Percentiles rank a stretch among this genome's conserved stretches.
These are phyloP conservation scores for Prionailurus viverrinus DNA, from an alignment of 2,113 vertebrate genomes.

Conservation along the genomic window DNA sequence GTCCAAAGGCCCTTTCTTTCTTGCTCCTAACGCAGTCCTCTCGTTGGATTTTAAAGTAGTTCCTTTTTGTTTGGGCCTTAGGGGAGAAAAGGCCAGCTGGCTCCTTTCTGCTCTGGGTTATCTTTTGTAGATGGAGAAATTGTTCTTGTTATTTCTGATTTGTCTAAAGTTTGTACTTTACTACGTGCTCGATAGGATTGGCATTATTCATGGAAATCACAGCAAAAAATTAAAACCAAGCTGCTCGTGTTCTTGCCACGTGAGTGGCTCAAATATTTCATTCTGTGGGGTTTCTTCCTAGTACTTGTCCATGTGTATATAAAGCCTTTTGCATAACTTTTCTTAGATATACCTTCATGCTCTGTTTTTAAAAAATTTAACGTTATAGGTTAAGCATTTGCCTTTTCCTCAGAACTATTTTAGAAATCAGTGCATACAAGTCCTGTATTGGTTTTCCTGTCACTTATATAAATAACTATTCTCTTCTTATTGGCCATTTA, in stretches of 20 bases:
- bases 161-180: background rate
- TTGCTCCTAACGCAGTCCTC: background rate
- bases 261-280: background rate
- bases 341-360: background rate
- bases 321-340: background rate
- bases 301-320: background rate
- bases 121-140: background rate
- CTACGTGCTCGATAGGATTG: background rate
- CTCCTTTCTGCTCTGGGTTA: background rate
- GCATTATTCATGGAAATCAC: background rate
- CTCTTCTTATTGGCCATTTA: background rate
- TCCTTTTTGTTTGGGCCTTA: background rate
- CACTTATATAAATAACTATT: background rate
- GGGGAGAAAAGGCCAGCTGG: background rate
- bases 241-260: background rate
- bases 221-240: background rate
- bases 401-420: conserved; percentile 39
- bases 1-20: background rate
- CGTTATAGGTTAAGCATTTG: background rate
- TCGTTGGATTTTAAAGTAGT: background rate
- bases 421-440: background rate
- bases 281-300: background rate
- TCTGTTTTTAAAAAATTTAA: conserved; percentile 25
- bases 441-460: background rate
- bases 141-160: background rate